phyloP scores from a whole-genome alignment of 2,797 vertebrate species.

The Rhinophrynus dorsalis region DNA sequence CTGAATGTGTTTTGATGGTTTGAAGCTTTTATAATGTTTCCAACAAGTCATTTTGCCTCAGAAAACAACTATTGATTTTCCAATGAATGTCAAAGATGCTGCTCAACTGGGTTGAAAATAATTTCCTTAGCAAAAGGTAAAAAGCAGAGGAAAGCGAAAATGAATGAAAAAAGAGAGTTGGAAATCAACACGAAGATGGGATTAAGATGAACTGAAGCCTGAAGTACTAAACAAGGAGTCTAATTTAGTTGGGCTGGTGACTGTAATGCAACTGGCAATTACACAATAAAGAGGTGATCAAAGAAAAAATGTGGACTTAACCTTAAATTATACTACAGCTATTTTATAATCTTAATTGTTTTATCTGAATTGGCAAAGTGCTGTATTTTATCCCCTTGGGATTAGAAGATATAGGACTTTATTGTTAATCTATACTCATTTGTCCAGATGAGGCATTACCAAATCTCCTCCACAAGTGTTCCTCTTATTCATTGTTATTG shows the following conservation, averaged over 20 bases:
- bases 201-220: conserved; percentile 33
- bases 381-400: too few species aligned
- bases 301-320: too few species aligned
- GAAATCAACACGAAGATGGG: conserved; percentile 21
- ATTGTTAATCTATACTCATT: too few species aligned
- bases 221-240: conserved; percentile 21
- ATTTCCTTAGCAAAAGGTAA: conserved; percentile 40
- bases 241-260: conserved; percentile 14
- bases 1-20: conserved; percentile 31
- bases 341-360: too few species aligned
- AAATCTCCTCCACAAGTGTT: too few species aligned
- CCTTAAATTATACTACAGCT: too few species aligned
- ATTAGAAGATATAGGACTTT: too few species aligned
- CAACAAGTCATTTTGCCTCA: conserved; percentile 44
- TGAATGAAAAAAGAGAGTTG: not conserved
- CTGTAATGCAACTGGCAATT: conserved; percentile 23
- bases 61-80: conserved; percentile 51
- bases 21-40: conserved; percentile 38
- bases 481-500: too few species aligned
- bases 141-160: not conserved
- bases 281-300: conserved; percentile 21
- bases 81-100: conserved; percentile 46
- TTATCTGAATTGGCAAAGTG: too few species aligned
- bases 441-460: too few species aligned
- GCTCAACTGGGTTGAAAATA: conserved; percentile 46